Percentiles rank a stretch among this genome's conserved stretches.
Evolutionary conservation across 2,113 vertebrate genomes (phyloP).

Genomic region (Cygnus buccinator): DNA sequence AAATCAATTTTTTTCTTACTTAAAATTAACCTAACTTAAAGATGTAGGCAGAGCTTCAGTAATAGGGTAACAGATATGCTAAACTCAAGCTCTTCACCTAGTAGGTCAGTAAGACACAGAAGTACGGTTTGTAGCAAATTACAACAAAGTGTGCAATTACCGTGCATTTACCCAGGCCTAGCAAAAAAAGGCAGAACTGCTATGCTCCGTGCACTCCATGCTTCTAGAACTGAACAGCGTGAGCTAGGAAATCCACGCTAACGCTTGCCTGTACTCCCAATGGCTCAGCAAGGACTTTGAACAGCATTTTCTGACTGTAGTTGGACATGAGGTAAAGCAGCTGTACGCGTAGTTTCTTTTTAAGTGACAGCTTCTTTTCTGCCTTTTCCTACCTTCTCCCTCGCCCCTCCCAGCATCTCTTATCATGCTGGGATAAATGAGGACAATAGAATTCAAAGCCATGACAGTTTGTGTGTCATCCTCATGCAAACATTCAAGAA

Average conservation of each 20-base stretch:
- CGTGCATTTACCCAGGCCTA: fast-evolving
- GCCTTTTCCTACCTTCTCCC: neutral
- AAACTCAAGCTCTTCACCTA: neutral
- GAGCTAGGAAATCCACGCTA: fast-evolving
- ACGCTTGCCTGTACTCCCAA: neutral
- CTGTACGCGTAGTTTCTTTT: fast-evolving
- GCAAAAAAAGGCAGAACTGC: neutral
- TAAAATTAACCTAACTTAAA: neutral
- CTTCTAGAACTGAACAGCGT: fast-evolving
- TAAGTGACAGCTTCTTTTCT: neutral
- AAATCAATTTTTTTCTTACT: neutral
- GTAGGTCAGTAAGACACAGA: neutral
- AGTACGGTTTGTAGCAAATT: neutral
- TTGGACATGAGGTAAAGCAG: neutral
- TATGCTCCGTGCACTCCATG: fast-evolving
- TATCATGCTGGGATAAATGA: neutral
- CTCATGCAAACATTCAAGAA: neutral
- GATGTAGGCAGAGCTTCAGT: neutral
- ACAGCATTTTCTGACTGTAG: neutral
- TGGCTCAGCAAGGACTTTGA: neutral
- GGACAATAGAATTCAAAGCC: neutral
- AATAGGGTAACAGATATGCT: neutral
- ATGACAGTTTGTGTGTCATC: neutral
- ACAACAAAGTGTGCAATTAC: fast-evolving
- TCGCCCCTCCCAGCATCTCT: neutral